Conservation (phyloP, 2,113 vertebrate species). For the Actenoides hombroni region DNA sequence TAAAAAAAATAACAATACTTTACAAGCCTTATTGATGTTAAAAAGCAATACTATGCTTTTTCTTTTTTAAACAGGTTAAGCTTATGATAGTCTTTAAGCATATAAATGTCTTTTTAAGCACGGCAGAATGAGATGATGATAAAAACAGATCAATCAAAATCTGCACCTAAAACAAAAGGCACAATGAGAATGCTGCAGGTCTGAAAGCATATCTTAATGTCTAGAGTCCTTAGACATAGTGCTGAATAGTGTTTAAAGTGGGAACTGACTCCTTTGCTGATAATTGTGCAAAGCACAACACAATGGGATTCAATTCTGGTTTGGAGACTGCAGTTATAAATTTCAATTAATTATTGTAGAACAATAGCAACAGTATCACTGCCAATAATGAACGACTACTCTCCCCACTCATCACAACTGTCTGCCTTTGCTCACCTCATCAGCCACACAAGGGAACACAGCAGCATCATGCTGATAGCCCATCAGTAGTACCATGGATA, state of each 20-base stretch:
- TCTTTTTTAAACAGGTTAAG: not conserved
- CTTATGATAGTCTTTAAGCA: not conserved
- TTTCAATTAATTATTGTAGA: not conserved
- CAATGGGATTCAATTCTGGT: not conserved
- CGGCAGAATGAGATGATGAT: not conserved
- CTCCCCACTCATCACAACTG: not conserved
- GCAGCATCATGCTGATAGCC: not conserved
- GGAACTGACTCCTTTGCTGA: not conserved
- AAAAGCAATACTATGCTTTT: not conserved
- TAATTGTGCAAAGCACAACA: not conserved
- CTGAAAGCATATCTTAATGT: not conserved
- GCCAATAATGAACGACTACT: not conserved
- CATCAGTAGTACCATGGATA: accelerated
- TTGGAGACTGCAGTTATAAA: not conserved
- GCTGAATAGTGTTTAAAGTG: not conserved
- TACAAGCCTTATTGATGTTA: not conserved
- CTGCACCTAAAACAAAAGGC: not conserved
- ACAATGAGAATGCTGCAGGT: not conserved
- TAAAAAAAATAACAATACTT: not conserved
- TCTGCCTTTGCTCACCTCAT: not conserved
- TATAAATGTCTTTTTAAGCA: not conserved
- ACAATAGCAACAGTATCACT: not conserved
- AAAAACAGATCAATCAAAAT: not conserved
- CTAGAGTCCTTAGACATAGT: not conserved
- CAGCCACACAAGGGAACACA: not conserved